Evolutionary conservation across 1,140 invertebrate species (phyloP).

Genomic region (Pseudomyrmex concolor): DNA sequence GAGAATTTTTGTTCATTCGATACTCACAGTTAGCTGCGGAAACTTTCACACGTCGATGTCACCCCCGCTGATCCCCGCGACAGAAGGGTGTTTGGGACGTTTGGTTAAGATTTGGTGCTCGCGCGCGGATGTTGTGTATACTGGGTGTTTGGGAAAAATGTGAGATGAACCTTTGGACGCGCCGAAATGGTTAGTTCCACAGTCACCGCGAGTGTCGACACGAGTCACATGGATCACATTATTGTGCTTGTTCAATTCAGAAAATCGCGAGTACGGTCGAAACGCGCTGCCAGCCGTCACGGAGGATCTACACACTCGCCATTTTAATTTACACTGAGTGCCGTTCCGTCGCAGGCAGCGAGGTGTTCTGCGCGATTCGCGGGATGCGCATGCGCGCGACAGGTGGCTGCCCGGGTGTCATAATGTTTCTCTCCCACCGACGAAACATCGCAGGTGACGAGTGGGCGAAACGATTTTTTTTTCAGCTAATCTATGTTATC

Average conservation of each 20-base stretch:
- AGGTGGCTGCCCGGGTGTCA: conserved; percentile 71
- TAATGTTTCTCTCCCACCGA: neutral
- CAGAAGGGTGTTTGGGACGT: conserved; percentile 55
- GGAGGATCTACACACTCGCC: conserved; percentile 67
- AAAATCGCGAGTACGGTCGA: conserved; percentile 35
- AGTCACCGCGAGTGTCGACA: conserved; percentile 39
- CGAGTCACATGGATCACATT: conserved; percentile 54
- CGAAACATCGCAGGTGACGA: neutral
- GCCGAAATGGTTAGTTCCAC: conserved; percentile 32
- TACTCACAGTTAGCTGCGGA: conserved; percentile 37
- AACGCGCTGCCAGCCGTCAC: conserved; percentile 59
- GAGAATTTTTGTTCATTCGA: neutral
- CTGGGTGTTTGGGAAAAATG: neutral
- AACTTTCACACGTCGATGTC: conserved; percentile 58
- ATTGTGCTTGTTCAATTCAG: conserved; percentile 45
- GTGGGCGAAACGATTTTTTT: no score
- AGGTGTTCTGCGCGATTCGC: conserved; percentile 57
- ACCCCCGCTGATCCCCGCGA: conserved; percentile 55
- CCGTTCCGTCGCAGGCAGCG: conserved; percentile 43
- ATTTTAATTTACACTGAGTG: conserved; percentile 74
- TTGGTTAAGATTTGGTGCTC: neutral
- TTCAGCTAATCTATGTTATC: no score
- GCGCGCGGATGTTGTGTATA: neutral
- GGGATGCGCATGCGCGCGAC: conserved; percentile 72
- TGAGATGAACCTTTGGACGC: neutral